Base-by-base conservation (phyloP, 2,797 vertebrate species). In the Falco berigora region DNA sequence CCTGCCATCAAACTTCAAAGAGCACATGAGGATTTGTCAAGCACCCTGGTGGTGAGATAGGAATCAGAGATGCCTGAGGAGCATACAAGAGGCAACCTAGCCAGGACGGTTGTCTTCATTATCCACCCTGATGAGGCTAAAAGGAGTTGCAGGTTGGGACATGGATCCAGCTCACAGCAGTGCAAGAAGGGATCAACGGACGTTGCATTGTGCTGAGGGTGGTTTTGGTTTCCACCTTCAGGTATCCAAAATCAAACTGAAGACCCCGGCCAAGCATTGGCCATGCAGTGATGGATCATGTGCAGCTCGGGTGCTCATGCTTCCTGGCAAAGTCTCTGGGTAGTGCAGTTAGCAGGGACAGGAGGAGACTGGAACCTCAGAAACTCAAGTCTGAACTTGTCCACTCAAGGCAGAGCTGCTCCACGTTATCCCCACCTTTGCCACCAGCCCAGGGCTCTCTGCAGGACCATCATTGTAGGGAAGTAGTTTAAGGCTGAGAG, bases 91-190 rank as follows among this genome's bases (percentile, higher is more conserved):
- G 34, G 50, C 38, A 88, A 27, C 25, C 28, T 9, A 47, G 50
- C 42, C 61, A 46, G 53, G 42, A 12, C 8, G 7, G 3, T 38
- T 56, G 30, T 66, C 36, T 50, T 36, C n/a, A 28, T 62, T 38
- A 74, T 64, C 44, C 58, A 52, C n/a, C 2, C 2, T 36, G 47
- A 64, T 0, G 7, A 77, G 28, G 76, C 61, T 56, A 23, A 68
- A 56, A 40, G 17, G 20, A 15, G 20, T 63, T 46, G 14, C 79
- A 85, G 55, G 50, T 7, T 58, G 50, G 46, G 55, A 44, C 59
- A 10, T 0, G 16, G 78, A 44, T 21, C 21, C 0, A 2, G 68
- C 52, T 87, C 4, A 0, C 1, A 2, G 78, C 0, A 0, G 9
- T 8, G 53, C 0, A 3, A 22, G 72, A 32, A n/a, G 34, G 34